Percentiles rank a stretch among this genome's conserved stretches.
Evolutionary conservation across 53 echinoderm and acorn worm species (phyloP).

Genomic region (Holothuria leucospilota): DNA sequence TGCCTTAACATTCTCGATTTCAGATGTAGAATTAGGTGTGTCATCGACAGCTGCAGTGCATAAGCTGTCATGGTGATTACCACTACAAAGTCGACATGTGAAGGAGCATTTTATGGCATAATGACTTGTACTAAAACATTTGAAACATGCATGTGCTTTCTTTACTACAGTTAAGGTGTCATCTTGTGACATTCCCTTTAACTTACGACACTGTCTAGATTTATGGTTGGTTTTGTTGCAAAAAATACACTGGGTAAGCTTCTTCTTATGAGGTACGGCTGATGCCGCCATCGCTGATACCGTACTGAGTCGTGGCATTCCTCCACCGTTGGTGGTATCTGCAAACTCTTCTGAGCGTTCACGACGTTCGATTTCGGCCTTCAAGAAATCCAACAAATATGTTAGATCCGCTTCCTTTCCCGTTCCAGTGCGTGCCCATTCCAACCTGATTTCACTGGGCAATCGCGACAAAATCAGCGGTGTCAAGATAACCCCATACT

Average conservation of each 20-base stretch:
- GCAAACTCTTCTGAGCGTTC: conserved; percentile 41
- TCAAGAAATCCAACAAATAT: conserved; percentile 46
- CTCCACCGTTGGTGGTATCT: background rate
- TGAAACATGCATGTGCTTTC: conserved; percentile 42
- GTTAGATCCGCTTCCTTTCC: conserved; percentile 45
- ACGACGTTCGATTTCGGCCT: conserved; percentile 27
- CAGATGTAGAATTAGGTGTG: background rate
- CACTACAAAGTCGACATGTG: conserved; percentile 21
- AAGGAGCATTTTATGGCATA: conserved; percentile 16
- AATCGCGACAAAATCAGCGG: conserved; percentile 25
- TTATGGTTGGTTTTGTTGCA: conserved; percentile 33
- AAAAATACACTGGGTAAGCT: conserved; percentile 30
- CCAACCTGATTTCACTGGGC: conserved; percentile 26
- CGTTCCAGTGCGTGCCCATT: conserved; percentile 39
- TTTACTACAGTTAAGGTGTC: conserved; percentile 30
- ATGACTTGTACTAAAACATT: conserved; percentile 35
- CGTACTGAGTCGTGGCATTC: background rate
- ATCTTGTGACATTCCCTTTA: conserved; percentile 26
- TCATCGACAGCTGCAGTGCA: background rate
- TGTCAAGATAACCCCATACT: conserved; percentile 33
- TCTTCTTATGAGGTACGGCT: background rate
- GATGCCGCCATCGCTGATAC: background rate
- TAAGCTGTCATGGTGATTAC: background rate
- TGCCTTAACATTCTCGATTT: background rate
- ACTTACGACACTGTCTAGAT: conserved; percentile 35